Evolutionary conservation across 2,797 vertebrate genomes (phyloP).

Genomic region (Stomatorhinus walkeri): DNA sequence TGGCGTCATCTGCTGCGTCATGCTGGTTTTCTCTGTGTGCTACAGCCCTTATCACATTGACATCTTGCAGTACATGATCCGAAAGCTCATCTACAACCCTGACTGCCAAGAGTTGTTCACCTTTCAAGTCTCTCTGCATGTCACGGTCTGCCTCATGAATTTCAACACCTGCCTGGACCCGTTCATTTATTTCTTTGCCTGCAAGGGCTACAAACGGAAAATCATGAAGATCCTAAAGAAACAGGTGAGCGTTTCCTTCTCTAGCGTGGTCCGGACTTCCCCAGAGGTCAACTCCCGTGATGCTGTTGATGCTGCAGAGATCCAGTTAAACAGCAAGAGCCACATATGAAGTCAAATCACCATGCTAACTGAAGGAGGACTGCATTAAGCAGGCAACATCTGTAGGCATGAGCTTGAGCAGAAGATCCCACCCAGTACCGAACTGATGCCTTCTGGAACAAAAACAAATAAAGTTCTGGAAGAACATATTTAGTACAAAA

Average conservation of each 20-base stretch:
- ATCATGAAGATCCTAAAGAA: slow-evolving; percentile 76
- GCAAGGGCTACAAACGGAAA: slow-evolving; percentile 93
- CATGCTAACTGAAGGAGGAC: neutral
- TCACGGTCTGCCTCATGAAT: slow-evolving; percentile 89
- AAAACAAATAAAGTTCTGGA: neutral
- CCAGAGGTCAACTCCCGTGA: slow-evolving; percentile 82
- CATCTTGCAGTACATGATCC: slow-evolving; percentile 88
- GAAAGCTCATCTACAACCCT: slow-evolving; percentile 63
- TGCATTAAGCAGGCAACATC: neutral
- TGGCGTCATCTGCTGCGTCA: slow-evolving; percentile 84
- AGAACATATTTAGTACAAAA: neutral
- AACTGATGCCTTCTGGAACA: neutral
- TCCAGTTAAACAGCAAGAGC: slow-evolving; percentile 43
- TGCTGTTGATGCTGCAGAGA: slow-evolving; percentile 49
- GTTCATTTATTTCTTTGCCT: slow-evolving; percentile 96
- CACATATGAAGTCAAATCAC: slow-evolving; percentile 25
- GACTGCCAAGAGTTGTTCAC: slow-evolving; percentile 61
- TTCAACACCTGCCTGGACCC: slow-evolving; percentile 91
- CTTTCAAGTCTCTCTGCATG: slow-evolving; percentile 87
- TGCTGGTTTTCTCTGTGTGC: slow-evolving; percentile 84
- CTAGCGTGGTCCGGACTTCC: slow-evolving; percentile 74
- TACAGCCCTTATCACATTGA: slow-evolving; percentile 87
- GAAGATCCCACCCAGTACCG: neutral
- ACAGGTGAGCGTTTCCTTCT: slow-evolving; percentile 79
- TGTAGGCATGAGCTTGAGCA: neutral